Evolutionary conservation across 2,113 vertebrate species (phyloP), one percentile per base, ranked within the genome.

Genomic region (Seriola dumerili): DNA sequence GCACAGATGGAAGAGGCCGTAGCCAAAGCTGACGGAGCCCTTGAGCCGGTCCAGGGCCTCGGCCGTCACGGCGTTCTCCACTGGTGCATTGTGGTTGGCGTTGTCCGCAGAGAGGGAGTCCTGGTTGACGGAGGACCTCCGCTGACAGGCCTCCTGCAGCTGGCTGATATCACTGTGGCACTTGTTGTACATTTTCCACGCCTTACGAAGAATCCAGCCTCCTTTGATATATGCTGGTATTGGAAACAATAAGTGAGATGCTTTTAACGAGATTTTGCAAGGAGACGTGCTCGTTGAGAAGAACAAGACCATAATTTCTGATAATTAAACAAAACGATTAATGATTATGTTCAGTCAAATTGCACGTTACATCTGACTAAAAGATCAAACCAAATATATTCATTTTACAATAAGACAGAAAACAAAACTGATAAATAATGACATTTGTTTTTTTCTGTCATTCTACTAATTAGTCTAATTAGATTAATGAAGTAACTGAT

Each of bases 131-230:
- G 96, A 95, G 59, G 95, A 91, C 91, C 94, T 95, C 89, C 93
- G 96, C 94, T 96, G 96, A 93, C 95, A 95, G 34, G 96, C 74
- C 77, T 97, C 96, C 95, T 99, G 98, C 72, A 99, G 96, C 64
- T 96, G 95, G 87, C 97, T 97, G 95, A 99, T 99, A 95, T 99
- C 98, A 68, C 95, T 95, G 93, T 99, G 97, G 94, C 98, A 99
- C 91, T 99, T 99, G 88, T 99, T 99, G 92, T 99, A 99, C 96
- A 99, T 99, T 90, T 99, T 99, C 98, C 98, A 99, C 70, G 98
- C 98, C 93, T 99, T 99, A 80, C 98, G 96, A 50, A 99, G 97
- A 93, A 99, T 99, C 98, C 98, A 99, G 87, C 98, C 98, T 94
- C 98, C 98, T 96, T 99, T 99, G 86, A 99, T 99, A 78, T 99